Percentiles rank a stretch among this genome's conserved stretches.
These are phyloP conservation scores for Andricus quercusramuli DNA, from an alignment of 2,888 invertebrate species.

Conservation along the genomic window DNA sequence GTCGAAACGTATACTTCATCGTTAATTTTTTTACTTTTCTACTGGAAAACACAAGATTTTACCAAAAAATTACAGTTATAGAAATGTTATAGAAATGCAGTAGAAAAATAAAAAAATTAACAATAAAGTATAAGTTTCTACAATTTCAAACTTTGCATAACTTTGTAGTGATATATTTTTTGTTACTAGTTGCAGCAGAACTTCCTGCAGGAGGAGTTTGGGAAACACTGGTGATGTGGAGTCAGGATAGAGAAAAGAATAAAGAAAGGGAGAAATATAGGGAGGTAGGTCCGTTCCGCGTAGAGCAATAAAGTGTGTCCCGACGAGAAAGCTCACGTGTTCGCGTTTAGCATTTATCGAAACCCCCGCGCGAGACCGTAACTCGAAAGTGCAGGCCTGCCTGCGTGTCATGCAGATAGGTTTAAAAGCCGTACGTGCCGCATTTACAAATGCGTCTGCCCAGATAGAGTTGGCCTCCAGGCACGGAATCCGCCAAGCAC, in stretches of 20 bases:
- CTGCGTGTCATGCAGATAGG: slow-evolving; percentile 77
- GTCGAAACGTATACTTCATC: too few species aligned
- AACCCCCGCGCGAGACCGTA: slow-evolving; percentile 76
- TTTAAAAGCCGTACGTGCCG: slow-evolving; percentile 78
- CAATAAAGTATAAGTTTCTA: too few species aligned
- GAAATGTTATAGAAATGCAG: too few species aligned
- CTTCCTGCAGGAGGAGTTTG: too few species aligned
- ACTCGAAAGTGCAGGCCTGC: slow-evolving; percentile 74
- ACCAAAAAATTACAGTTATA: too few species aligned
- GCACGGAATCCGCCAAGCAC: slow-evolving; percentile 24
- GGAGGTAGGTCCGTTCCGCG: slow-evolving; percentile 59
- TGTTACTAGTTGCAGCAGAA: too few species aligned
- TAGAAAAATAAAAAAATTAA: too few species aligned
- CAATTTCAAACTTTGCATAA: too few species aligned
- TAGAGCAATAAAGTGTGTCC: slow-evolving; percentile 73
- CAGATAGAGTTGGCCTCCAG: slow-evolving; percentile 53
- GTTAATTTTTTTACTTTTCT: too few species aligned
- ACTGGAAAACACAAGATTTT: too few species aligned
- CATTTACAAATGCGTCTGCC: slow-evolving; percentile 73
- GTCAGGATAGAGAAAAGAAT: slow-evolving; percentile 16
- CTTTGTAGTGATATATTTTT: too few species aligned
- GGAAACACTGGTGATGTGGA: neutral
- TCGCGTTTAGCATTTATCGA: slow-evolving; percentile 78
- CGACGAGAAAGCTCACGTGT: slow-evolving; percentile 78
- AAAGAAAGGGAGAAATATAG: slow-evolving; percentile 44